These are phyloP conservation scores for Poliocrania exsul DNA, from an alignment of 2,797 vertebrate species.

Conservation along the genomic window DNA sequence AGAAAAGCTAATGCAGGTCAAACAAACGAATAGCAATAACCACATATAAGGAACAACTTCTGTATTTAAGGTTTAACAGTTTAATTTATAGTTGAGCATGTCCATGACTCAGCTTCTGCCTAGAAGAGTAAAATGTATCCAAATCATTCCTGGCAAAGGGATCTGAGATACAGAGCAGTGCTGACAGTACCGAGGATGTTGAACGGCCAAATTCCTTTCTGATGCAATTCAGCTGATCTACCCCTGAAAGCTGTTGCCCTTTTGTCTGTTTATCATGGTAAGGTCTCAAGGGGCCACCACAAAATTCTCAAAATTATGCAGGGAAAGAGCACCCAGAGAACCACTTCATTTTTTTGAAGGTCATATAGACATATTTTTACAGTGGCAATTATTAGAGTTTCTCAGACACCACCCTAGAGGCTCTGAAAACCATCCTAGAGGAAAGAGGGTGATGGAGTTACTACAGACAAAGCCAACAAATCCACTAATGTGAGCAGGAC, in stretches of 20 bases:
- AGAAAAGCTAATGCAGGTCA: background rate
- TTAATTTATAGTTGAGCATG: background rate
- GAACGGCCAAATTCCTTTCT: background rate
- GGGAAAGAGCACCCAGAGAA: background rate
- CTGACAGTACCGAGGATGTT: background rate
- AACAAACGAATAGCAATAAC: background rate
- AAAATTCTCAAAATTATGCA: background rate
- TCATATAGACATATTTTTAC: background rate
- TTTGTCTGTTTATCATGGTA: background rate
- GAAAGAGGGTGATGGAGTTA: background rate
- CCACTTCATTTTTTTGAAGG: background rate
- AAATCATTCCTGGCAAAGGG: background rate
- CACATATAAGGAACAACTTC: background rate
- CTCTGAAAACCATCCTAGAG: background rate
- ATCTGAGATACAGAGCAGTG: accelerated
- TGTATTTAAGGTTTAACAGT: background rate
- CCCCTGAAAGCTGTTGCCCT: background rate
- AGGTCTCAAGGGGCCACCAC: background rate
- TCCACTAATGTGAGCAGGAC: background rate
- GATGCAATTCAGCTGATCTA: background rate
- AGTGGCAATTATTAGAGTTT: background rate
- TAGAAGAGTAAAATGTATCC: background rate
- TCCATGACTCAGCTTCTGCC: background rate
- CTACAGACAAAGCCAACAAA: background rate
- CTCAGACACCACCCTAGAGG: background rate